Evolutionary conservation across 2,113 vertebrate species (phyloP).

Genomic region (Xerus inauris): DNA sequence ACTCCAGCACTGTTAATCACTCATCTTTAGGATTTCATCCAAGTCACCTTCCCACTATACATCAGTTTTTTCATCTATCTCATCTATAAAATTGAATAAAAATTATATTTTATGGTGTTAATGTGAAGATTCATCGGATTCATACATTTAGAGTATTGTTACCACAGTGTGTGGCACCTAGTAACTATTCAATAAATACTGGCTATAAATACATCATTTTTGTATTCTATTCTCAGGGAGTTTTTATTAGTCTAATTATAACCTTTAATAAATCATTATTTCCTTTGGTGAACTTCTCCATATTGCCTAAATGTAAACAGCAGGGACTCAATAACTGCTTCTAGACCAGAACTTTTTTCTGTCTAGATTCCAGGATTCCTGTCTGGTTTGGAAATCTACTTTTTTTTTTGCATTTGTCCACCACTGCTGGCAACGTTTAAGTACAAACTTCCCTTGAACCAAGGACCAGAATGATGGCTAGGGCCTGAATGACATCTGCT

Average conservation of each 20-base stretch:
- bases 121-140: not conserved
- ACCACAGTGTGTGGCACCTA: not conserved
- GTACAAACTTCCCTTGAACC: not conserved
- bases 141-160: not conserved
- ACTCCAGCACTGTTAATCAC: not conserved
- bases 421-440: not conserved
- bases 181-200: not conserved
- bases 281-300: not conserved
- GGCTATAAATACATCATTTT: not conserved
- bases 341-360: not conserved
- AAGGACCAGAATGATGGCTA: not conserved
- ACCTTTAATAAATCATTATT: not conserved
- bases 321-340: not conserved
- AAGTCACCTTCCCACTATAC: not conserved
- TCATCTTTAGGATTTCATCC: not conserved
- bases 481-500: not conserved
- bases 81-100: constrained; percentile 28
- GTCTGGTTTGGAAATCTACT: not conserved
- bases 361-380: not conserved
- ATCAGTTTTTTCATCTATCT: not conserved
- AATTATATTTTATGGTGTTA: not conserved
- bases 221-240: not conserved
- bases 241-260: not conserved
- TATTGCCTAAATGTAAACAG: constrained; percentile 1
- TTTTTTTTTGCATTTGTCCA: not conserved